These are phyloP conservation scores for Seriola aureovittata DNA, from an alignment of 2,113 vertebrate species.

Conservation along the genomic window DNA sequence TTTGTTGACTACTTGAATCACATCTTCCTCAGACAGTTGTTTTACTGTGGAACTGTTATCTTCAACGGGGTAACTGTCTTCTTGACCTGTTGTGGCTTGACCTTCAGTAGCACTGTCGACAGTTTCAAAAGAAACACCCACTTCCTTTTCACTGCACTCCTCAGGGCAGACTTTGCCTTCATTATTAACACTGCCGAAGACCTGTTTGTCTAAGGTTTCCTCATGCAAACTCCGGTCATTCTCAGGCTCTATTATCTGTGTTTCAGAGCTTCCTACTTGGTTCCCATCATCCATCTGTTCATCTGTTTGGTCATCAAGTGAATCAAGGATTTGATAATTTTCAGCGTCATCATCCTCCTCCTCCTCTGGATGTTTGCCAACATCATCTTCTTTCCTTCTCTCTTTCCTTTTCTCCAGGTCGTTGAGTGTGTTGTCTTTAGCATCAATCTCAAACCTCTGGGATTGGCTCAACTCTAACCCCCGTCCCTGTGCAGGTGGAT, in stretches of 20 bases:
- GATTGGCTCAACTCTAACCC: background rate
- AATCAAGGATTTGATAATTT: conserved; percentile 39
- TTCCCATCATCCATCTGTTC: conserved; percentile 7
- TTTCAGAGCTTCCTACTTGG: background rate
- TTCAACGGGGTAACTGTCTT: background rate
- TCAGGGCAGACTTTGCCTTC: background rate
- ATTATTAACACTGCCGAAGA: conserved; percentile 17
- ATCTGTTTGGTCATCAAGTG: conserved; percentile 36
- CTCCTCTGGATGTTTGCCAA: background rate
- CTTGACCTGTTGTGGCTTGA: background rate
- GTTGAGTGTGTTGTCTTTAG: background rate
- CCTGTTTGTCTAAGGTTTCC: background rate
- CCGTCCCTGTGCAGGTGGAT: conserved; percentile 7
- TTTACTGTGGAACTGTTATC: background rate
- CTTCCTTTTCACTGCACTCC: background rate
- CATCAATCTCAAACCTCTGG: background rate
- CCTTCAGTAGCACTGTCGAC: background rate
- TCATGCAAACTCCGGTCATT: background rate
- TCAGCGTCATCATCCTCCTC: background rate
- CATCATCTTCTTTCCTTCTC: background rate
- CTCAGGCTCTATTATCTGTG: background rate
- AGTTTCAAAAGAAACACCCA: background rate
- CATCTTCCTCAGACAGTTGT: background rate
- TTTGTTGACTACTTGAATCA: background rate
- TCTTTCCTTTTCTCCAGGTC: background rate